Percentiles rank a stretch among this genome's conserved stretches.
Conservation (phyloP, 2,888 invertebrate species). For the Rhorus exstirpatorius region DNA sequence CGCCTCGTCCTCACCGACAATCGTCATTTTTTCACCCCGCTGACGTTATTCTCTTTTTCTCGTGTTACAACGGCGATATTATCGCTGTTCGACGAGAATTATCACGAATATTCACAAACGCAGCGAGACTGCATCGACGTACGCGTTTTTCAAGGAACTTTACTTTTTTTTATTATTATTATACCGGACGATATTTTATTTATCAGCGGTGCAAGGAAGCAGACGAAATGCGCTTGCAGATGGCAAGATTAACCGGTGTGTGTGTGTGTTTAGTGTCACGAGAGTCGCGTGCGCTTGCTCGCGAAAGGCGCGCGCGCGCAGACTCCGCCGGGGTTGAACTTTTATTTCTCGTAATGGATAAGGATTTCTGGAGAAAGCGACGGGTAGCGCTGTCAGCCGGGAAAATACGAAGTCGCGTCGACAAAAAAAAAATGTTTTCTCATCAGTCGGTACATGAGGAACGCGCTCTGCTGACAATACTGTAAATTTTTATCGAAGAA, state of each 20-base stretch:
- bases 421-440: not conserved
- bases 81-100: not conserved
- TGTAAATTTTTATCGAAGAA: no score
- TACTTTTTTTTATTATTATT: not conserved
- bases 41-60: not conserved
- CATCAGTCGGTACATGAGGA: constrained; percentile 26
- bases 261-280: not conserved
- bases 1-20: constrained; percentile 74
- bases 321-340: not conserved
- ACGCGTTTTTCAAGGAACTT: not conserved
- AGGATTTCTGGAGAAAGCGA: not conserved
- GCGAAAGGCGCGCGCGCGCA: constrained; percentile 36
- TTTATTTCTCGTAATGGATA: no score
- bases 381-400: not conserved
- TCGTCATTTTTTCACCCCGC: constrained; percentile 69
- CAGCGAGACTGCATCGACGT: not conserved
- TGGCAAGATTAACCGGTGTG: constrained; percentile 74
- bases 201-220: constrained; percentile 73
- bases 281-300: constrained; percentile 73
- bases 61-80: not conserved
- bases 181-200: constrained; percentile 3
- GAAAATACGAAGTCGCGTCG: not conserved
- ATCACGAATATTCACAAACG: not conserved
- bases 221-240: constrained; percentile 76
- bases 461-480: no score